Base-by-base conservation (phyloP, 2,888 invertebrate species). In the Cloeon dipterum region DNA sequence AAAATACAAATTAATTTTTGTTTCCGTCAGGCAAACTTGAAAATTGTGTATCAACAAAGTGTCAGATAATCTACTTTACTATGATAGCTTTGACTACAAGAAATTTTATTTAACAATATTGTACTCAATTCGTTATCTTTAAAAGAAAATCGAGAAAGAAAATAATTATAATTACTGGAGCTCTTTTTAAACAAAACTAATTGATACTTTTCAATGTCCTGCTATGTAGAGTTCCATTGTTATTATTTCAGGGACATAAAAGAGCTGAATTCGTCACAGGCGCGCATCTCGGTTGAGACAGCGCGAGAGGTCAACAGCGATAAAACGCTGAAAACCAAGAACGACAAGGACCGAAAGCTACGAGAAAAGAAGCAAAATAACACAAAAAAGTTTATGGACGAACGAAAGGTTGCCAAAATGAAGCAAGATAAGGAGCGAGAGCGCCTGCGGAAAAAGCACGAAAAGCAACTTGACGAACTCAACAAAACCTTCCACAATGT, bases 301-400 rank as follows among this genome's bases (percentile, higher is more conserved):
- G 85, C 85, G 52, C 86, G 86, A 59, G 88, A 86, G 53, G 91
- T 98, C 33, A 74, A 78, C 52, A 85, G 82, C 56, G 98, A 99
- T 57, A 96, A 96, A 60, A 83, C 85, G 0, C 65, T 98, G 39
- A 61, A 93, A 58, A 94, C 93, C 39, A 91, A 96, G 50, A 89
- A 88, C 42, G 98, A 98, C 56, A 85, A 89, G 49, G 98, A 98
- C 54, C 70, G 93, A 32, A 68, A 93, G 32, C 66, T 93, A 39
- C 66, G 85, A 20, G 91, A 96, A 58, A 88, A 94, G 57, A 91
- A 93, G 50, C 89, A 93, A 53, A 94, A 93, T 55, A 94, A 94
- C 55, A 91, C 89, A 37, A 94, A 94, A 58, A 83, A 86, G 50
- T 96, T 96, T 53, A 76, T 93, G 66, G 94, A 96, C 47, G 94